Evolutionary conservation across 2,888 invertebrate species (phyloP), one percentile per base, ranked within the genome.

Genomic region (Caenorhabditis doughertyi): DNA sequence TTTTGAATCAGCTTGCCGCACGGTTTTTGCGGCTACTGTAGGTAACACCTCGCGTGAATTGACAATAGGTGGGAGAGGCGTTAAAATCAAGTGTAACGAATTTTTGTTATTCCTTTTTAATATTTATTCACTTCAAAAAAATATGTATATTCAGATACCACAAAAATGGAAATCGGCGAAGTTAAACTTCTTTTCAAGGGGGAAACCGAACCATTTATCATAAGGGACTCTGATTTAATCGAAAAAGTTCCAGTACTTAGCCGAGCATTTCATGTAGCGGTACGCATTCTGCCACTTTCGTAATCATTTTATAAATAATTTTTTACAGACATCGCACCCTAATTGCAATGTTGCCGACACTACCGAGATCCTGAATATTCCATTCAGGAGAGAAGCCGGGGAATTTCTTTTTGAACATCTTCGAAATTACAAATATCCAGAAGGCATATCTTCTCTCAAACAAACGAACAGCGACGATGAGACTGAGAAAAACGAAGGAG

Each of bases 391-490:
- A n/a, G 21, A 29, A 5, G 27, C 49, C 5, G 58, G n/a, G 3
- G 70, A 49, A 4, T 71, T 71, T 23, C 3, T 71, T 11, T 44
- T 71, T 25, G 18, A 21, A 5, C 27, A 44, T 32, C 9, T 58
- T 13, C 23, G 16, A 5, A n/a, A 58, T n/a, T 71, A 71, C 25
- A n/a, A 13, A 3, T 13, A 16, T 1, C 23, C 32, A 18, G 67
- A 18, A 5, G 27, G 42, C 8, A n/a, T 5, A 9, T 32, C 35
- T 13, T 23, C 18, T 11, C 1, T 35, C 1, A 1, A 39, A 3
- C 13, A 18, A 3, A n/a, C 42, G 7, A 35, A n/a, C n/a, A n/a
- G n/a, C n/a, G n/a, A n/a, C n/a, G n/a, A 35, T 35, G 9, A 35
- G 35, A 42, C 42, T 42, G 9, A 13, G 13, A 13, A 7, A 16